Conservation (phyloP, 1,140 invertebrate genomes). For the Augochlora pura region DNA sequence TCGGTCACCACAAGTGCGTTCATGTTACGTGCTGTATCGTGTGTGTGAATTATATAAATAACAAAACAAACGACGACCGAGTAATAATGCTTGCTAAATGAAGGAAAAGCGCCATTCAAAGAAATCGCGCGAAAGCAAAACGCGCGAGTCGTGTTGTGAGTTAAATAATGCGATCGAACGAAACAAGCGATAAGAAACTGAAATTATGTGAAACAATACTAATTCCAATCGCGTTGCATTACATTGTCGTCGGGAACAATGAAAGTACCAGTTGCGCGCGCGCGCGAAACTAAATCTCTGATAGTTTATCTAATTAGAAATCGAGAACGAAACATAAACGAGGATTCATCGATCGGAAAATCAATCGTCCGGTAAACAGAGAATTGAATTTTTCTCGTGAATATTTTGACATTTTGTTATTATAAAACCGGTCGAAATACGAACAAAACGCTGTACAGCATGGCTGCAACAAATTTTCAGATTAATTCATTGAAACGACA, state of each 20-base stretch:
- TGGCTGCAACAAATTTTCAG: constrained; percentile 22
- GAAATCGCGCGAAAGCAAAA: constrained; percentile 51
- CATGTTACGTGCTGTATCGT: constrained; percentile 53
- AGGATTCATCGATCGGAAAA: neutral
- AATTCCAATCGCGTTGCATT: constrained; percentile 13
- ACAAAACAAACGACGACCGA: constrained; percentile 35
- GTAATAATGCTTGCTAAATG: constrained; percentile 61
- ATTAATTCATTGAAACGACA: neutral
- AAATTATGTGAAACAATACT: constrained; percentile 20
- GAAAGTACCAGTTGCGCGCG: neutral
- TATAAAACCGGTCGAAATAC: neutral
- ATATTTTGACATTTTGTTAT: neutral
- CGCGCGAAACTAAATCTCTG: neutral
- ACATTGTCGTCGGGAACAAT: constrained; percentile 27
- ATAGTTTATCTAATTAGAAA: neutral
- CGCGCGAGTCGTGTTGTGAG: constrained; percentile 36
- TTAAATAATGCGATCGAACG: constrained; percentile 17
- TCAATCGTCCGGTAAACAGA: neutral
- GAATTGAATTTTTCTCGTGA: neutral
- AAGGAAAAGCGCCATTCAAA: constrained; percentile 48
- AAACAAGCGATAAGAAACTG: constrained; percentile 24
- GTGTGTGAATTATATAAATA: constrained; percentile 44
- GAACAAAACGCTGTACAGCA: constrained; percentile 9
- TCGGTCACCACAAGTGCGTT: constrained; percentile 55
- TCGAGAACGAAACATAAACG: neutral